Evolutionary conservation across 2,888 invertebrate genomes (phyloP), one percentile per base, ranked within the genome.

Genomic region (Chaetogeoica ovagalla): DNA sequence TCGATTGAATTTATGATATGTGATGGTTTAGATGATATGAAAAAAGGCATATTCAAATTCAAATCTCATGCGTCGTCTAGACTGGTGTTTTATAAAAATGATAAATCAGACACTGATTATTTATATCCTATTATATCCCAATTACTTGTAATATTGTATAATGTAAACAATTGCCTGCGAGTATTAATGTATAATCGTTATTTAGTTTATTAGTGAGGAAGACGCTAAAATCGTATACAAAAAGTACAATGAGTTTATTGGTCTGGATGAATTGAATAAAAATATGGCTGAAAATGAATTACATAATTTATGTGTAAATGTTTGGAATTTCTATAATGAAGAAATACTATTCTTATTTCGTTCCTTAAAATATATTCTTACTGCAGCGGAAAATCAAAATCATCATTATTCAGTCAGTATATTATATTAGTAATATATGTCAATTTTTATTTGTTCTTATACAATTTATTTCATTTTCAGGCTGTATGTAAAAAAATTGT

Each of bases 321-420:
- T 77, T 48, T 77, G 77, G 77, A 70, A 77, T 52, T 77, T 77
- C 62, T 77, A 70, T 37, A 77, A 77, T 62, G 77, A 77, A 62
- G 70, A 77, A 77, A 17, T 77, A 52, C 62, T 77, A 52, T 77
- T 77, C n/a, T 77, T 77, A 55, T 77, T 55, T 62, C 77, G 77
- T 59, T 70, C 77, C 13, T 77, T 77, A 55, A 77, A 77, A 55
- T 70, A 23, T 21, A 77, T 77, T 52, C 69, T 77, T 21, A 77
- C 77, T 62, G 77, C 77, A 39, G 77, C 62, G 19, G 77, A 77
- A 63, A 77, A 77, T 59, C 62, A 48, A 30, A 62, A 60, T 52
- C 60, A 15, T 62, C 62, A 70, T 63, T 77, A 77, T 70, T 77
- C 77, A 19, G 77, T 77, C 55, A 55, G 69, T 69, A 52, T 7